Base-by-base conservation (phyloP, 1,140 invertebrate genomes). In the Drosophila paulistorum region DNA sequence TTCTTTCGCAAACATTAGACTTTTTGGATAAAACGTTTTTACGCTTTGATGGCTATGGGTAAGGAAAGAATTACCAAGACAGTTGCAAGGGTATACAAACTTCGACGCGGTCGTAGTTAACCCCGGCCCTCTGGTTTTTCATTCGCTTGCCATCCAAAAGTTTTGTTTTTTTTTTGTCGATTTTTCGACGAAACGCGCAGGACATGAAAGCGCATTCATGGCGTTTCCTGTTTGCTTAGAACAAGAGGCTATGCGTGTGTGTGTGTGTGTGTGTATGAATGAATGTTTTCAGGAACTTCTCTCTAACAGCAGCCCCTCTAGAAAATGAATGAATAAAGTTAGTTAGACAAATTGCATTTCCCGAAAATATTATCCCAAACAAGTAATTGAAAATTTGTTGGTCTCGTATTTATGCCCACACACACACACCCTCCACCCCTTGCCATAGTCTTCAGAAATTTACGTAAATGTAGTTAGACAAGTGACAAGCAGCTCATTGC, bases 261-360 rank as follows among this genome's bases (percentile, higher is more conserved):
- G 13, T 59, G 41, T 45, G 4, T 59, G 39, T 70, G 60, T 26
- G 17, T 54, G 30, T 30, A 30, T 30, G 37, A 39, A 39, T 62
- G 41, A 20, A 30, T 62, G 59, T 42, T 39, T 61, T 20, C 13
- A 30, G 65, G 81, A 81, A 85, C 78, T 85, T 86, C 74, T 65
- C 60, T 20, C 37, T 3, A 48, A 13, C 42, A 51, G 17, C 63
- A 74, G 20, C 62, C 65, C 54, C 60, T 74, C 45, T 23, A 59
- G 57, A 85, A 86, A 85, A 85, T 86, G 81, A 85, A 85, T 85
- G 81, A 85, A 86, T 85, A 85, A 85, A 85, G 82, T 85, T 85
- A 85, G 81, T 86, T 71, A 80, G 81, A 85, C 81, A 85, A 85
- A 85, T 85, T 85, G 81, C 81, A 86, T 86, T 85, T 86, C 69